Conservation (phyloP, 1,140 invertebrate species). For the Euwallacea fornicatus region DNA sequence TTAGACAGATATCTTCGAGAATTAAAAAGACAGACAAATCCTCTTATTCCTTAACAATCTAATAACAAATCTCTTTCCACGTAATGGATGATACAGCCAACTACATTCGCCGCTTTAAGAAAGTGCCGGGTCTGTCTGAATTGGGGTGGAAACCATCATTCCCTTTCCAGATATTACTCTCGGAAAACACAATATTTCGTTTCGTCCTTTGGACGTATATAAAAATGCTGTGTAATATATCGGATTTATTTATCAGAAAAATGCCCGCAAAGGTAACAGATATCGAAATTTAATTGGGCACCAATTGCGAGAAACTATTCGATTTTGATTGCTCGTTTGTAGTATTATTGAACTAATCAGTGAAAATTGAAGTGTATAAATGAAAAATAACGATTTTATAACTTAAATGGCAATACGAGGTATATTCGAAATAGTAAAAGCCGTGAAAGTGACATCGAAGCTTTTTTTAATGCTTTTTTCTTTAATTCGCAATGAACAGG, state of each 20-base stretch:
- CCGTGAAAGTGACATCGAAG: no score
- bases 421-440: no score
- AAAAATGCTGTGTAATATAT: neutral
- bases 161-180: constrained; percentile 5
- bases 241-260: neutral
- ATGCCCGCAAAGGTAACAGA: neutral
- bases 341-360: no score
- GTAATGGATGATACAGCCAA: constrained; percentile 2
- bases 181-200: constrained; percentile 11
- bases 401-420: no score
- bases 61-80: constrained; percentile 11
- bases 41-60: neutral
- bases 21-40: neutral
- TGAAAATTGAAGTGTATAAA: no score
- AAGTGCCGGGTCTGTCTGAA: constrained; percentile 9
- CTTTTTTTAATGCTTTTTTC: no score
- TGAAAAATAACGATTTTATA: no score
- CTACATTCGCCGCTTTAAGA: constrained; percentile 6
- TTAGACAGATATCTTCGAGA: no score
- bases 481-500: no score
- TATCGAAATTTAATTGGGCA: neutral
- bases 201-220: neutral
- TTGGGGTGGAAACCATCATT: neutral
- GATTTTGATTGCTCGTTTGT: no score
- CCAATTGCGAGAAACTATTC: neutral